Evolutionary conservation across 2,113 vertebrate species (phyloP), one percentile per base, ranked within the genome.

Genomic region (Mesembrinibis cayennensis): DNA sequence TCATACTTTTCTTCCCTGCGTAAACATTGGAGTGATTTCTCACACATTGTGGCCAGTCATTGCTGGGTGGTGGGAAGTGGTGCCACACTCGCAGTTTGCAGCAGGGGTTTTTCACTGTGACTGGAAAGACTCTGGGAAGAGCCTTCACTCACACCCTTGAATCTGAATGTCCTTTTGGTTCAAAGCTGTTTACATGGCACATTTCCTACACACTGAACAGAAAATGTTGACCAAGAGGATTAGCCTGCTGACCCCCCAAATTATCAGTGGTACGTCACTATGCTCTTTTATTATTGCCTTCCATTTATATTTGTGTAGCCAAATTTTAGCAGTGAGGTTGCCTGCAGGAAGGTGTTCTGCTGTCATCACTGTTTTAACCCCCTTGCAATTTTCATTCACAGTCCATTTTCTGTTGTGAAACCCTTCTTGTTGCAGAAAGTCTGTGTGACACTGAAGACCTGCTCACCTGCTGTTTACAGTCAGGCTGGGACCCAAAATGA

Each of bases 21-120:
- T 25, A 82, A 79, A 65, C 30, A 15, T 1, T 16, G 45, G 25
- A 56, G 36, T 27, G 22, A 82, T 76, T 79, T 87, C 56, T 72
- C 40, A 32, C 23, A 34, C 6, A 3, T 2, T 0, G 1, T 29
- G 21, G 11, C 6, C 76, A 45, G 36, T 45, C 21, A 16, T 34
- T 27, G 22, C 30, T 53, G 62, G 16, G 11, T 42, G 26, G 23
- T 62, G 38, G 25, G 66, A 93, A 73, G 25, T 11, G 34, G n/a
- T 52, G 29, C 20, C 53, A 77, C 10, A 19, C 16, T 34, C 2
- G 4, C 40, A 32, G 23, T 42, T 70, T 73, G 26, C n/a, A 53
- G 19, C 2, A 2, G 7, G 17, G 15, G 6, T 4, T 29, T 61
- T 69, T 52, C 58, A 15, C 45, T 32, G 1, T n/a, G 42, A 19